Evolutionary conservation across 2,888 invertebrate species (phyloP).

Genomic region (Caenorhabditis japonica): DNA sequence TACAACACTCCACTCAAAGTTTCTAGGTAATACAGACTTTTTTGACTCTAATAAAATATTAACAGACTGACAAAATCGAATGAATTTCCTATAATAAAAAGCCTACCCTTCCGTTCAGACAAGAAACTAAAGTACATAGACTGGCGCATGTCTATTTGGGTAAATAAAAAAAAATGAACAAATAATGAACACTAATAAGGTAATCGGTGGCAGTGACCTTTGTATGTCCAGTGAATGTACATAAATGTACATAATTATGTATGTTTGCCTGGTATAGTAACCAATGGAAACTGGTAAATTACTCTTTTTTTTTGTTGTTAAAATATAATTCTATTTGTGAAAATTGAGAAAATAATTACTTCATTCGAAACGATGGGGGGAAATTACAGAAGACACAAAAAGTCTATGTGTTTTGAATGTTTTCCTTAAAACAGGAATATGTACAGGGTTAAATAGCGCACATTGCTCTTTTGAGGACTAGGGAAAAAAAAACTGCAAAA

Average conservation of each 20-base stretch:
- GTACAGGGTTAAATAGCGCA: too few species aligned
- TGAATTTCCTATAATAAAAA: too few species aligned
- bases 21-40: too few species aligned
- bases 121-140: slow-evolving; percentile 7
- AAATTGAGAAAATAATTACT: not conserved
- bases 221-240: slow-evolving; percentile 5
- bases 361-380: not conserved
- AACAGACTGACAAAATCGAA: too few species aligned
- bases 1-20: too few species aligned
- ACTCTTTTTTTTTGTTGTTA: too few species aligned
- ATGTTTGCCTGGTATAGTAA: slow-evolving; percentile 13
- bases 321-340: not conserved
- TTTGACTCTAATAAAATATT: too few species aligned
- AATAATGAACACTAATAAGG: slow-evolving; percentile 41
- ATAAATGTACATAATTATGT: slow-evolving; percentile 27
- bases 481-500: slow-evolving; percentile 16
- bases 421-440: slow-evolving; percentile 1
- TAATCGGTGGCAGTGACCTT: slow-evolving; percentile 37
- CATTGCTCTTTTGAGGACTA: slow-evolving; percentile 45
- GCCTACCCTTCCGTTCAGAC: slow-evolving; percentile 26
- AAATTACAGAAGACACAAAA: slow-evolving; percentile 29
- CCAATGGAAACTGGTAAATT: too few species aligned
- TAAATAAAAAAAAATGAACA: slow-evolving; percentile 27
- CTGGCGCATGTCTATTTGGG: too few species aligned
- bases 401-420: too few species aligned